Evolutionary conservation across 1,140 invertebrate species (phyloP), one percentile per base, ranked within the genome.

Genomic region (Zaprionus africanus): DNA sequence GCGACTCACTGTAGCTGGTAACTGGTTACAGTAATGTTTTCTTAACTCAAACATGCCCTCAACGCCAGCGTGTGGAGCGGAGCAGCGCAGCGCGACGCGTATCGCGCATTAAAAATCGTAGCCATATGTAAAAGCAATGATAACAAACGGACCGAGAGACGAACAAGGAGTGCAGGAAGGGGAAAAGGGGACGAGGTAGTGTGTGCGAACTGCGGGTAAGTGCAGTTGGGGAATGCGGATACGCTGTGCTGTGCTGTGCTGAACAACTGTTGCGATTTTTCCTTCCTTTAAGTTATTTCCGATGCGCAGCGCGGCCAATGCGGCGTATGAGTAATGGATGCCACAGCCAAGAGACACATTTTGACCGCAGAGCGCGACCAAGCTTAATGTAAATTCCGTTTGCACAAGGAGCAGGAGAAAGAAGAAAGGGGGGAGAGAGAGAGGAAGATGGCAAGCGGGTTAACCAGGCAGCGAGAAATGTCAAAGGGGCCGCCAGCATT

Each of bases 61-160:
- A 78, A 75, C 83, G 73, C 56, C 49, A 38, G 13, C 60, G 71
- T 56, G 74, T 56, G 74, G 41, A 36, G 62, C 24, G n/a, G 11
- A 12, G 66, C 46, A 24, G 70, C 60, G 31, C n/a, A 28, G 41
- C 34, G 57, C 76, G 72, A 61, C 81, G 75, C 66, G 78, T 90
- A 84, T 81, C 84, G 81, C 81, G 70, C 85, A 90, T 90, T 90
- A 90, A 90, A 90, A 90, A 90, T 90, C 85, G 85, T 85, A 73
- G 82, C 86, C 85, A 90, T 90, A 90, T 90, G 85, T 81, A 90
- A 90, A 90, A 75, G 78, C 75, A 85, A 84, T 82, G 81, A 90
- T 90, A 90, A 90, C 81, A 90, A 85, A 85, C 70, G 53, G 58
- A 41, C 19, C 34, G 34, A 34, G 22, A 43, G 22, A 15, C 51